phyloP scores from a whole-genome alignment of 1,140 invertebrate species.

The Araneus ventricosus region DNA sequence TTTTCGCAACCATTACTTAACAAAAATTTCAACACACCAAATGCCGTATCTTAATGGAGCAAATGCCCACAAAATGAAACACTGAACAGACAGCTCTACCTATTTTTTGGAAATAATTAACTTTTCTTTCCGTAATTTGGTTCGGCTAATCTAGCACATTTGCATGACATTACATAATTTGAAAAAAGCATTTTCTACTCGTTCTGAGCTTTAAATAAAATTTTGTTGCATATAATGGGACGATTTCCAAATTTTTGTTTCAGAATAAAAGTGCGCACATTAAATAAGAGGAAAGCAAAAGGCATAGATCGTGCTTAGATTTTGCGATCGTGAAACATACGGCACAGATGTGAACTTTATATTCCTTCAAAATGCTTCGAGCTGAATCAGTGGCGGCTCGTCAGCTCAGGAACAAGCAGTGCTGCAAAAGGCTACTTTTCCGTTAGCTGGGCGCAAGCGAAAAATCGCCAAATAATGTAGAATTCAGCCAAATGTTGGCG shows the following conservation, averaged over 20 bases:
- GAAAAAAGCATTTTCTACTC: background rate
- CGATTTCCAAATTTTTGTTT: background rate
- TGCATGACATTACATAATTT: background rate
- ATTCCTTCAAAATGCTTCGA: no score
- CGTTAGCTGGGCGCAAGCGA: no score
- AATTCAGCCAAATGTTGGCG: no score
- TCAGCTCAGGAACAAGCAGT: no score
- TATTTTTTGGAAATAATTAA: constrained; percentile 15
- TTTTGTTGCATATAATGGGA: background rate
- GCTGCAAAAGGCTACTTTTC: no score
- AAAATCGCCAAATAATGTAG: no score
- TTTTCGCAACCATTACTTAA: constrained; percentile 16
- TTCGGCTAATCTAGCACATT: background rate
- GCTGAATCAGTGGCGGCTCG: no score
- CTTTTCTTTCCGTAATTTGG: background rate
- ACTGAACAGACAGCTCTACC: background rate
- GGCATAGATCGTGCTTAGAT: no score
- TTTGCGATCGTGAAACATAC: no score
- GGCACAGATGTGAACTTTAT: no score
- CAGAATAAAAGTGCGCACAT: no score
- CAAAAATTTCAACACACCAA: background rate
- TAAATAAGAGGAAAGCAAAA: no score
- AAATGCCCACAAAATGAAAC: background rate
- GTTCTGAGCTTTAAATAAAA: background rate
- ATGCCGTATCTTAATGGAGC: background rate